Percentiles rank a stretch among this genome's conserved stretches.
These are phyloP conservation scores for Rhopalosiphum maidis DNA, from an alignment of 1,140 invertebrate species.

Conservation along the genomic window DNA sequence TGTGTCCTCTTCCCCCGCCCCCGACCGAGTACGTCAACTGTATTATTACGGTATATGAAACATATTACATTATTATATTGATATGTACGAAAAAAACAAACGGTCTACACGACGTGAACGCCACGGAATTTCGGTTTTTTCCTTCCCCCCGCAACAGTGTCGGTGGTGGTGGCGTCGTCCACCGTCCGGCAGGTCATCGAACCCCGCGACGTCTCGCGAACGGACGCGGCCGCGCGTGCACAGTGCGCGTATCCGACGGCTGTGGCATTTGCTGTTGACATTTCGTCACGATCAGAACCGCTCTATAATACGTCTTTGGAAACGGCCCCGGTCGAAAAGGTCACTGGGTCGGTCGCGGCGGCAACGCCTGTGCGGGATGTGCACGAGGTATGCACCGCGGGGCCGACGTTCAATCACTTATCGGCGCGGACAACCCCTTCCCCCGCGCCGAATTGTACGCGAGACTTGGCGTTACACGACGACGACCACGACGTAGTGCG, in stretches of 20 bases:
- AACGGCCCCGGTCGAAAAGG: not conserved
- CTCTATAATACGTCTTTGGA: not conserved
- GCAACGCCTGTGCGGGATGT: not conserved
- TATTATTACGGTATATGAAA: not conserved
- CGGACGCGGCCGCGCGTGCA: no score
- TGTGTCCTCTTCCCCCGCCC: not conserved
- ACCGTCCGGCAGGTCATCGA: slow-evolving; percentile 1
- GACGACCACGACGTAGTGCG: not conserved
- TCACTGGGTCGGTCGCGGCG: not conserved
- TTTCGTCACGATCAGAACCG: not conserved
- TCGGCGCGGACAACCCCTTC: not conserved
- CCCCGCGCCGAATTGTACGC: not conserved
- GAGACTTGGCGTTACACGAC: not conserved
- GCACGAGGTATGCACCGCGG: not conserved
- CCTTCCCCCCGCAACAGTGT: not conserved
- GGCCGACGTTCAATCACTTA: slow-evolving; percentile 2
- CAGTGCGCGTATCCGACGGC: not conserved
- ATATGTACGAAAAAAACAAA: not conserved
- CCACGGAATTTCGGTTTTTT: not conserved
- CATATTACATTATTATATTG: not conserved
- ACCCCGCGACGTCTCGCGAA: not conserved
- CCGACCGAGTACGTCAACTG: not conserved
- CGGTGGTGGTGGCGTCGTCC: not conserved
- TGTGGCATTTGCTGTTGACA: not conserved
- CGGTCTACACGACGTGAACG: not conserved